A percentile compares a stretch with the other conserved stretches of the same genome.
phyloP scores from a whole-genome alignment of 2,888 invertebrate species.

The Heliconius cydno region DNA sequence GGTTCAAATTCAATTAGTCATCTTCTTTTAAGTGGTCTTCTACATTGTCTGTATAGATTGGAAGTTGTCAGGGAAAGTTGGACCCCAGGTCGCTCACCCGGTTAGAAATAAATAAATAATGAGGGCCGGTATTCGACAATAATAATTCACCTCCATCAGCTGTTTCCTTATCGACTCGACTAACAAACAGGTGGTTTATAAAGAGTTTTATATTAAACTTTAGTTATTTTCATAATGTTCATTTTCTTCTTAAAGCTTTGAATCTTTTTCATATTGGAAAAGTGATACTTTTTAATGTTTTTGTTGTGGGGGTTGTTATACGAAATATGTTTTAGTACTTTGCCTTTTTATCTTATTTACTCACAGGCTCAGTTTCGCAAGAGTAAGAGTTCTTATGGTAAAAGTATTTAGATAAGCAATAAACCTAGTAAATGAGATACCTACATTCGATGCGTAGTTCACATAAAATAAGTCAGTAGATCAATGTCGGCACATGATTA shows the following conservation, averaged over 20 bases:
- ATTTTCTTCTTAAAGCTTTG: slow-evolving; percentile 60
- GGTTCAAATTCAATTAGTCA: slow-evolving; percentile 19
- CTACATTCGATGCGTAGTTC: neutral
- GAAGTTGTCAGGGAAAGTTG: slow-evolving; percentile 61
- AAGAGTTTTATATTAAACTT: slow-evolving; percentile 81
- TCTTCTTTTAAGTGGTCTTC: neutral
- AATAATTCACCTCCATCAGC: slow-evolving; percentile 82
- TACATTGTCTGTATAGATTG: slow-evolving; percentile 30
- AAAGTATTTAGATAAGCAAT: neutral
- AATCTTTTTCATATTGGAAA: slow-evolving; percentile 51
- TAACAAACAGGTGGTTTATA: slow-evolving; percentile 85
- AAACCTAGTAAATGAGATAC: neutral
- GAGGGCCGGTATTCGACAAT: slow-evolving; percentile 74
- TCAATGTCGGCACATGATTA: slow-evolving; percentile 57
- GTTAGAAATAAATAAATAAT: slow-evolving; percentile 77
- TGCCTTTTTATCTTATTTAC: too few relatives aligned
- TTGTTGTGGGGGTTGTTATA: too few relatives aligned
- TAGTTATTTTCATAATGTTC: slow-evolving; percentile 76
- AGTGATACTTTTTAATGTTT: neutral
- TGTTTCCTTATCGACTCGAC: slow-evolving; percentile 80
- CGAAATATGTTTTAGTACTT: too few relatives aligned
- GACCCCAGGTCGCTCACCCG: slow-evolving; percentile 56
- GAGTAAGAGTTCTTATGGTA: too few relatives aligned
- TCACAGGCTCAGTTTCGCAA: neutral
- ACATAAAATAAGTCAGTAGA: neutral